These are phyloP conservation scores for Falco novaeseelandiae DNA, from an alignment of 2,797 vertebrate species.

Conservation along the genomic window DNA sequence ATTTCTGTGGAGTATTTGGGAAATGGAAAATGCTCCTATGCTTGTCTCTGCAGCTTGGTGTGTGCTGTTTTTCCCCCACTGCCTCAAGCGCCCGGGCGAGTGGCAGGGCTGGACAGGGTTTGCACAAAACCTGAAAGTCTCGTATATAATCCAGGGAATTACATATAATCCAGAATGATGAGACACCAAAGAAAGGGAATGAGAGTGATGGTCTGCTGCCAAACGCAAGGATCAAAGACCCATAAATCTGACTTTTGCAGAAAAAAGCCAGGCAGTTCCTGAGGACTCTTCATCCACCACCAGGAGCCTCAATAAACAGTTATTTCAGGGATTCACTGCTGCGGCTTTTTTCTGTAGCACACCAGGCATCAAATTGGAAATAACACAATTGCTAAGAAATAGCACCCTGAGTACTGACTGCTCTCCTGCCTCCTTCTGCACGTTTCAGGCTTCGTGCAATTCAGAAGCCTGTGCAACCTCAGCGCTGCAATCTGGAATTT, in stretches of 20 bases:
- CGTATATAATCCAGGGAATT: neutral
- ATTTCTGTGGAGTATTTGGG: neutral
- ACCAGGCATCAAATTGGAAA: neutral
- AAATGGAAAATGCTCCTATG: neutral
- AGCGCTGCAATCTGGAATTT: neutral
- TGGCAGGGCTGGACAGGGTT: neutral
- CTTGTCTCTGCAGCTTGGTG: fast-evolving
- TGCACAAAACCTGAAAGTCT: neutral
- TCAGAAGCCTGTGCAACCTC: neutral
- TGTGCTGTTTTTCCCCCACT: fast-evolving
- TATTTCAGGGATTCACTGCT: neutral
- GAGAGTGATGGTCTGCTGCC: neutral
- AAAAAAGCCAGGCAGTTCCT: neutral
- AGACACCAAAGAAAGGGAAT: neutral
- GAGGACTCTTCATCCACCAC: neutral
- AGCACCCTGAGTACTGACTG: neutral
- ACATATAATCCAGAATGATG: neutral
- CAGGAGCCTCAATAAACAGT: neutral
- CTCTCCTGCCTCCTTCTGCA: neutral
- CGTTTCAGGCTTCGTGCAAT: fast-evolving
- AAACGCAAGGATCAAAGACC: neutral
- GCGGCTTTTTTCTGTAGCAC: neutral
- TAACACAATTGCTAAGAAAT: neutral
- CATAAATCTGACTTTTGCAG: neutral
- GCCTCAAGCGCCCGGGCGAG: neutral